phyloP scores from a whole-genome alignment of 2,888 invertebrate species.

The Iphiclides podalirius region DNA sequence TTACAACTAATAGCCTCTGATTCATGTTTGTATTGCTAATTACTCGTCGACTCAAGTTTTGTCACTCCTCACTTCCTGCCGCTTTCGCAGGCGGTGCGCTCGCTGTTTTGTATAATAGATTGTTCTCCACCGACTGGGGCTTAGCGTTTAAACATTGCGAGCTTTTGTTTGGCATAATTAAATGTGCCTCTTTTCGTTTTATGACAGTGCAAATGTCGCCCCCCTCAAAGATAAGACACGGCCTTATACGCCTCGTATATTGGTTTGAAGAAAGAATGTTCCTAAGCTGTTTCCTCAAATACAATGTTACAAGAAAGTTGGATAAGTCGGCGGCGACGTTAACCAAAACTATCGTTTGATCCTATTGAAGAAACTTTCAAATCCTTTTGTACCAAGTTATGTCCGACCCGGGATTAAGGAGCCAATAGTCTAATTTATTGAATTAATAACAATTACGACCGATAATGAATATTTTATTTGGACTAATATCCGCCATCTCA shows the following conservation, averaged over 20 bases:
- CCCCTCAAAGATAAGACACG: conserved; percentile 7
- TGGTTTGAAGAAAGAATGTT: background rate
- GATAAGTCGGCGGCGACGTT: conserved; percentile 44
- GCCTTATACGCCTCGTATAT: background rate
- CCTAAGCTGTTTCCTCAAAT: background rate
- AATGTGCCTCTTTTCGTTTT: conserved; percentile 45
- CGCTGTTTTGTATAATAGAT: conserved; percentile 66
- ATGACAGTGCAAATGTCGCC: conserved; percentile 6
- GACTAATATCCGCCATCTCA: no score
- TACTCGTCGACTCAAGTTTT: conserved; percentile 77
- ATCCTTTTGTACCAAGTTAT: conserved; percentile 61
- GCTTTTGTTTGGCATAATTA: conserved; percentile 58
- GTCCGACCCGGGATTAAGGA: conserved; percentile 48
- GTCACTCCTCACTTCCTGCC: conserved; percentile 73
- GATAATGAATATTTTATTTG: no score
- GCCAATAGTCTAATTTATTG: conserved; percentile 31
- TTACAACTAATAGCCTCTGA: conserved; percentile 80
- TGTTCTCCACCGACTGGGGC: conserved; percentile 62
- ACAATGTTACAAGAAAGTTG: conserved; percentile 37
- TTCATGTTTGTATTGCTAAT: conserved; percentile 80
- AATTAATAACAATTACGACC: no score
- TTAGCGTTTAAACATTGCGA: conserved; percentile 49
- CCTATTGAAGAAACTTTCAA: conserved; percentile 72
- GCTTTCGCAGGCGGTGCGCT: conserved; percentile 45
- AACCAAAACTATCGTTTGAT: conserved; percentile 60